Evolutionary conservation across 2,113 vertebrate species (phyloP).

Genomic region (Theristicus caerulescens): DNA sequence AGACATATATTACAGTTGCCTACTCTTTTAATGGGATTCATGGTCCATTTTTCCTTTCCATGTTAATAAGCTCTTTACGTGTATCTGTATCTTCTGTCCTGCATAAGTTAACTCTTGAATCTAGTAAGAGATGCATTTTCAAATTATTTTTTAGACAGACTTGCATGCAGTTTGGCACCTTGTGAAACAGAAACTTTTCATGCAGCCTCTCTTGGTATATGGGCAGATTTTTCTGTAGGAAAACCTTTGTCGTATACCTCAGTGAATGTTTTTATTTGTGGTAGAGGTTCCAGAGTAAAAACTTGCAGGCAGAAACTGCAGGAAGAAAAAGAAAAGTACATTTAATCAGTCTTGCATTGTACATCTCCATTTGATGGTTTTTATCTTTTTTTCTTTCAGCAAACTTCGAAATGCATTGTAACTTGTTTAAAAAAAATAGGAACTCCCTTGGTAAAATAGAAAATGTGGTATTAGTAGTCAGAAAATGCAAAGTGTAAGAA

Average conservation of each 20-base stretch:
- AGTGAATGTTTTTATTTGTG: neutral
- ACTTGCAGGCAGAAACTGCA: neutral
- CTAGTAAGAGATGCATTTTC: neutral
- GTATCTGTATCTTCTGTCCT: neutral
- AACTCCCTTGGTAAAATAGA: neutral
- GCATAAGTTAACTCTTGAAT: neutral
- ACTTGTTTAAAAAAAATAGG: neutral
- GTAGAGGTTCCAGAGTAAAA: neutral
- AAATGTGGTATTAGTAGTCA: neutral
- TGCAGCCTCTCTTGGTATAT: neutral
- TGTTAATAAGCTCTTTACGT: neutral
- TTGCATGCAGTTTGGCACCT: neutral
- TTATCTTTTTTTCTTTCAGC: neutral
- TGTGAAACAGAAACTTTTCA: neutral
- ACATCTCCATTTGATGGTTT: neutral
- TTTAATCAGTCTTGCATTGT: neutral
- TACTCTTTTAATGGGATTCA: neutral
- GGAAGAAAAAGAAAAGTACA: neutral
- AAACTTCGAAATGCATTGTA: neutral
- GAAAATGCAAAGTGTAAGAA: neutral
- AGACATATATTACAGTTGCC: neutral
- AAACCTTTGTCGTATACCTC: neutral
- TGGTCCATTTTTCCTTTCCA: neutral
- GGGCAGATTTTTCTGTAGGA: neutral
- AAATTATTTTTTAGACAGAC: neutral